Evolutionary conservation across 2,888 invertebrate genomes (phyloP), one percentile per base, ranked within the genome.

Genomic region (Volucella zonaria): DNA sequence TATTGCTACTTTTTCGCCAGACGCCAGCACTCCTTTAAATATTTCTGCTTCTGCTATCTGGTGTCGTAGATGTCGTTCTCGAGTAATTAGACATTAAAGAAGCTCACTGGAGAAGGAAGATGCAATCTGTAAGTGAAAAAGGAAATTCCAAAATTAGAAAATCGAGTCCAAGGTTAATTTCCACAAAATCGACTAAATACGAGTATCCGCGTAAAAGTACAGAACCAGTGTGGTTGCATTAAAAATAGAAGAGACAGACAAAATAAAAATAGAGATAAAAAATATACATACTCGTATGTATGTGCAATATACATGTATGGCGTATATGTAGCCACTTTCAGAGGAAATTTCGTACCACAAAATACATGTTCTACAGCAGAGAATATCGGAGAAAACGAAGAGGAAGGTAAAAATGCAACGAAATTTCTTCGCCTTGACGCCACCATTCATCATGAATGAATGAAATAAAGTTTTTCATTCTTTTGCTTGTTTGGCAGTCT

Each of bases 71-170:
- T 82, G 87, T 86, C 83, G 86, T 68, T 82, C 80, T 82, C 86
- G 71, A 83, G 86, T 86, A 87, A 86, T 87, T 87, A 87, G 87
- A 86, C 87, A 87, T 87, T 75, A 31, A 31, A 31, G 87, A 87
- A 83, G 83, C 73, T 83, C 68, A 70, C 86, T 79, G 77, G 76
- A 78, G 66, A 56, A 75, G 77, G 74, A 56, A 64, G 52, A 51
- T 52, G 52, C 64, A 81, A 68, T 86, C 85, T 86, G 81, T 67
- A 86, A 80, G 45, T 59, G 51, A 49, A 67, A 67, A 62, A 42
- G 51, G 49, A 77, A 78, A 86, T 82, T 82, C 82, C 86, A 82
- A 86, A 82, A 78, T 86, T 86, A 86, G 86, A 86, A 82, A 86
- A 86, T 77, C 64, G 73, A 82, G 82, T 86, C 86, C 86, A 86